These are phyloP conservation scores for Aplysia californica DNA, from an alignment of 1,140 invertebrate genomes.

Conservation along the genomic window DNA sequence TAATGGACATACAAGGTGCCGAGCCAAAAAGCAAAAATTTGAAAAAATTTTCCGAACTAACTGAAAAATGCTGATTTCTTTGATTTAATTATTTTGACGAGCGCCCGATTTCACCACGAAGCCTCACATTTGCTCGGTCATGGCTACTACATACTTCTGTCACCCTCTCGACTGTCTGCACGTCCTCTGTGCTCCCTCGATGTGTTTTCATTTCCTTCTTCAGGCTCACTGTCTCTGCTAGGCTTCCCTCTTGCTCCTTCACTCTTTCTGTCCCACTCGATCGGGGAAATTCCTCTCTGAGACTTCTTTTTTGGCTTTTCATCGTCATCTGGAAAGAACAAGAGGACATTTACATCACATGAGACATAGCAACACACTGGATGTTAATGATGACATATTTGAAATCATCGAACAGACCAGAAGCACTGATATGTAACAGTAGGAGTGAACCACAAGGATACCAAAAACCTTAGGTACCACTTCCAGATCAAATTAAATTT, in stretches of 20 bases:
- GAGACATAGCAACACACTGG: background rate
- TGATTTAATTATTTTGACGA: no score
- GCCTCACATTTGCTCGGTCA: no score
- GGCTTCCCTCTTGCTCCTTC: constrained; percentile 41
- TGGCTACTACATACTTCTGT: background rate
- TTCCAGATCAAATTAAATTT: background rate
- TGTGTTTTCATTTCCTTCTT: constrained; percentile 20
- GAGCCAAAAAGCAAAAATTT: no score
- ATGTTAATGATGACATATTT: background rate
- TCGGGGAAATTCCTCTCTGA: constrained; percentile 60
- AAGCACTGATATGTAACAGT: no score
- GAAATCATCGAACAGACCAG: background rate
- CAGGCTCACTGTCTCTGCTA: constrained; percentile 32
- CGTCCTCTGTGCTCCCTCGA: constrained; percentile 21
- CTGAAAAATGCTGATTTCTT: no score
- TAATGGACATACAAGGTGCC: no score
- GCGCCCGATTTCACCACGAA: no score
- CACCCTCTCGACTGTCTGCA: constrained; percentile 12
- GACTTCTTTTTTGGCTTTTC: constrained; percentile 37
- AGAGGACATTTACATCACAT: background rate
- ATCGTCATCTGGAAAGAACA: constrained; percentile 29
- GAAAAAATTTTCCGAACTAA: background rate
- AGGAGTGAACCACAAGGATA: no score
- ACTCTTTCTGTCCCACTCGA: constrained; percentile 58
- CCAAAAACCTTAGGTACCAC: background rate